These are phyloP conservation scores for Bombus vancouverensis DNA, from an alignment of 1,140 invertebrate species.

Conservation along the genomic window DNA sequence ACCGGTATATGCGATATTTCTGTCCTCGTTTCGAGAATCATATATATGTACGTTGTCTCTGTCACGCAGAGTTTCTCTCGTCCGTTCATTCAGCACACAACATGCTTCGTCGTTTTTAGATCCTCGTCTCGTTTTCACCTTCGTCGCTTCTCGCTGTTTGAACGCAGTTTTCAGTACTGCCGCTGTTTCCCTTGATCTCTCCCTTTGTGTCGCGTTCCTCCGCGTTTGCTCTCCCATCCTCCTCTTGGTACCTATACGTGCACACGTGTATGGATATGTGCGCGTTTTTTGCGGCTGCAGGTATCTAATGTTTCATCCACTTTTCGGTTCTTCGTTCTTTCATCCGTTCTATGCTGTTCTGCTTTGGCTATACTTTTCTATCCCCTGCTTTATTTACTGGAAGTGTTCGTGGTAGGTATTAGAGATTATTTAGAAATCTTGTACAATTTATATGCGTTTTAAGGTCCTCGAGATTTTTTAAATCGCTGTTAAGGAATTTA, in stretches of 20 bases:
- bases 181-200: constrained; percentile 42
- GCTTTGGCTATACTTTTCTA: not conserved
- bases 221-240: not conserved
- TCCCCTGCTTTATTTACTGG: not conserved
- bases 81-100: not conserved
- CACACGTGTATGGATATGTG: too few species aligned
- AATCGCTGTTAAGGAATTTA: too few species aligned
- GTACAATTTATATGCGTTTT: not conserved
- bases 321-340: not conserved
- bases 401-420: not conserved
- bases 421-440: not conserved
- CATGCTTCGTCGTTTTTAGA: constrained; percentile 2
- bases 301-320: not conserved
- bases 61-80: not conserved
- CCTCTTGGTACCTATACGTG: not conserved
- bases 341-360: not conserved
- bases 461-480: not conserved
- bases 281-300: not conserved
- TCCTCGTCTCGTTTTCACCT: constrained; percentile 27
- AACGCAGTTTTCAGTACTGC: constrained; percentile 18
- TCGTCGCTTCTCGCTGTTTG: constrained; percentile 36
- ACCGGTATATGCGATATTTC: not conserved
- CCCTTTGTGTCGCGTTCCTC: constrained; percentile 38
- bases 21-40: not conserved
- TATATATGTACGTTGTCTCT: not conserved